Conservation (phyloP, 2,888 invertebrate genomes). For the Andrena dorsata region DNA sequence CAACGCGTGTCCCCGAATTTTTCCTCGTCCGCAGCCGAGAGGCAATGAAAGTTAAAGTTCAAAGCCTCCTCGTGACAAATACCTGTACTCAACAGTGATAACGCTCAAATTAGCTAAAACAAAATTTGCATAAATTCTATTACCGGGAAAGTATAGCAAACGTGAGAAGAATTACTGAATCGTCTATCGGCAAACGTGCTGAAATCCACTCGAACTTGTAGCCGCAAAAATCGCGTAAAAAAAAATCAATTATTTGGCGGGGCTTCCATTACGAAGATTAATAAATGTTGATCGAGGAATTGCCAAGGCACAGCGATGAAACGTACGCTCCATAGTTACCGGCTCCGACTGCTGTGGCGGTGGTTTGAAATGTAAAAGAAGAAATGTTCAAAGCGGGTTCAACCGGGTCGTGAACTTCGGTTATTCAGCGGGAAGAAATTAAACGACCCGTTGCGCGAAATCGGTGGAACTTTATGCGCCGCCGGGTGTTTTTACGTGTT, state of each 20-base stretch:
- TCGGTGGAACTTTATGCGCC: slow-evolving; percentile 31
- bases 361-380: background rate
- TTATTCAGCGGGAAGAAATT: slow-evolving; percentile 1
- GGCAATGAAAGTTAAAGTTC: background rate
- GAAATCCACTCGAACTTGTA: background rate
- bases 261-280: background rate
- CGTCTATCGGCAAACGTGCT: background rate
- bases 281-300: background rate
- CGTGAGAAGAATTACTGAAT: background rate
- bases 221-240: background rate
- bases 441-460: slow-evolving; percentile 14
- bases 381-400: background rate
- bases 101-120: background rate
- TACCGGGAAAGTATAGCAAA: background rate
- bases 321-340: background rate
- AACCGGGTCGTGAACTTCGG: background rate
- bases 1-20: slow-evolving; percentile 8
- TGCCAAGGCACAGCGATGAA: background rate
- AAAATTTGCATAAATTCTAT: background rate
- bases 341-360: background rate
- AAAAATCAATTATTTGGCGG: background rate
- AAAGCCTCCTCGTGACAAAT: too few relatives aligned
- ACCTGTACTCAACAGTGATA: background rate
- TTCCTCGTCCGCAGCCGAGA: background rate
- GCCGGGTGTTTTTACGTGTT: slow-evolving; percentile 55